Conservation (phyloP, 2,888 invertebrate species). For the Apamea sordens region DNA sequence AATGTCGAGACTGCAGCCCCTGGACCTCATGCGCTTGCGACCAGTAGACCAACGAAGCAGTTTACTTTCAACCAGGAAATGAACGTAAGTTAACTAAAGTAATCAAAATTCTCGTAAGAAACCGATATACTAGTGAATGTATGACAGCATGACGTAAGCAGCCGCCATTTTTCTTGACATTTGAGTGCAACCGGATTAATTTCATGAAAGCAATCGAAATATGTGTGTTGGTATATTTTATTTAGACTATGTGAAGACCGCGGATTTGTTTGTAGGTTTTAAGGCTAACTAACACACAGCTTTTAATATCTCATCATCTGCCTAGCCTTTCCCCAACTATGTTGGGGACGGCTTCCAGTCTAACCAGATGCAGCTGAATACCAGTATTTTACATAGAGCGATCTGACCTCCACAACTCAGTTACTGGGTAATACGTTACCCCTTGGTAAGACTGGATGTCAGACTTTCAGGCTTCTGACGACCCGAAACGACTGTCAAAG, state of each 20-base stretch:
- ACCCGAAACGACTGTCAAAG: too few relatives aligned
- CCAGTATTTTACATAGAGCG: too few relatives aligned
- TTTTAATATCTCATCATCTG: too few relatives aligned
- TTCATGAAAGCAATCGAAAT: conserved; percentile 47
- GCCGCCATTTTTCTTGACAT: conserved; percentile 37
- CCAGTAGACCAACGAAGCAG: neutral
- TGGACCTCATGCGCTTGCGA: neutral
- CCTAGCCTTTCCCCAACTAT: too few relatives aligned
- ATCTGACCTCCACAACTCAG: too few relatives aligned
- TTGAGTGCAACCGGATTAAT: conserved; percentile 39
- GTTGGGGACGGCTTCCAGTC: too few relatives aligned
- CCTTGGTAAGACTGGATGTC: too few relatives aligned
- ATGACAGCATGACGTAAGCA: conserved; percentile 29
- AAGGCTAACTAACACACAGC: too few relatives aligned
- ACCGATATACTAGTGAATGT: conserved; percentile 32
- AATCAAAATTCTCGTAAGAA: conserved; percentile 17
- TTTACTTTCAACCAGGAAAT: conserved; percentile 26
- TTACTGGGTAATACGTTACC: too few relatives aligned
- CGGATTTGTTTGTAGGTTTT: neutral
- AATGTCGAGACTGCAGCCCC: too few relatives aligned
- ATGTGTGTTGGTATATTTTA: conserved; percentile 6
- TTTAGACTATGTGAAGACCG: neutral
- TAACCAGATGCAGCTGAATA: too few relatives aligned
- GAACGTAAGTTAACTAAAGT: neutral
- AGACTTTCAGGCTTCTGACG: too few relatives aligned